Conservation (phyloP, 1,140 invertebrate genomes). For the Leptopilina clavipes region DNA sequence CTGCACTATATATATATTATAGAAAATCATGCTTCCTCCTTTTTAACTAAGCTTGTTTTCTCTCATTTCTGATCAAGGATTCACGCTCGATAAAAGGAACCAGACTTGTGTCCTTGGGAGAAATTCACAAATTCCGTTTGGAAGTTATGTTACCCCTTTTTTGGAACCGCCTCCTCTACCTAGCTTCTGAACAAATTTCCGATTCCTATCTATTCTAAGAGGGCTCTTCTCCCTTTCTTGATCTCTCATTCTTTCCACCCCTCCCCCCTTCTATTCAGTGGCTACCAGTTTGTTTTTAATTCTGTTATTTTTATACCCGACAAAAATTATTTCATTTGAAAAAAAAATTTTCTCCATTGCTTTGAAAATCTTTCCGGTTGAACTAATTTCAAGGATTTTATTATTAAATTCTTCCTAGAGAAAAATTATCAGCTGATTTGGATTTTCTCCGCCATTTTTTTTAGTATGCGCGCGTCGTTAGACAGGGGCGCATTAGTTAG, state of each 20-base stretch:
- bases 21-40: slow-evolving; percentile 9
- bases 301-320: no score
- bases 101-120: background rate
- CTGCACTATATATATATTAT: slow-evolving; percentile 13
- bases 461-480: no score
- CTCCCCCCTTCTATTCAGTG: background rate
- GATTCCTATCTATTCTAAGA: background rate
- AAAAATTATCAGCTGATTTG: no score
- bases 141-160: background rate
- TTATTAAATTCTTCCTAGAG: no score
- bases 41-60: background rate
- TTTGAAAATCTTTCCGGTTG: no score
- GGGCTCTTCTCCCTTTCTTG: background rate
- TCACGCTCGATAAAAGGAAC: background rate
- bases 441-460: no score
- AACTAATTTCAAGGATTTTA: no score
- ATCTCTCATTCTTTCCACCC: no score
- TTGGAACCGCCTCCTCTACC: background rate
- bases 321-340: no score
- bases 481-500: no score
- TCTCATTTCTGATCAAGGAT: background rate
- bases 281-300: background rate
- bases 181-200: background rate
- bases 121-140: slow-evolving; percentile 12
- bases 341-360: no score